phyloP scores from a whole-genome alignment of 2,888 invertebrate species.

The Ypsolopha scabrella region DNA sequence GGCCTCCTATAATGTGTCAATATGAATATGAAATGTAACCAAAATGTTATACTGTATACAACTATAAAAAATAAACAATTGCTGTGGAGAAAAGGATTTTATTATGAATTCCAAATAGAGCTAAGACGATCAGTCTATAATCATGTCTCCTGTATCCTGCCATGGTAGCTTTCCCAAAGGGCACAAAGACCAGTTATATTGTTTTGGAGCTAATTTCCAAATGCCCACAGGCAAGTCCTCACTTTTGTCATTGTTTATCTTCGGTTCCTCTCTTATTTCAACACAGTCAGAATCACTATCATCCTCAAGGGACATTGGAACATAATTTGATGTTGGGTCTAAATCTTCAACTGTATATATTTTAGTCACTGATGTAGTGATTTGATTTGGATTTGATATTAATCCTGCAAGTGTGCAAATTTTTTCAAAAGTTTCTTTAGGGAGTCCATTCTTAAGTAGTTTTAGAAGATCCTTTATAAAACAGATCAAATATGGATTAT shows the following conservation, averaged over 20 bases:
- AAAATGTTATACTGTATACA: constrained; percentile 65
- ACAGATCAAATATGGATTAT: constrained; percentile 44
- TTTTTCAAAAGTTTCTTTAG: constrained; percentile 24
- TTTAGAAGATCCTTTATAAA: constrained; percentile 41
- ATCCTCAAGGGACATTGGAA: background rate
- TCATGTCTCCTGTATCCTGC: constrained; percentile 23
- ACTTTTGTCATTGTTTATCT: too few relatives aligned
- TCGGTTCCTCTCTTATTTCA: constrained; percentile 6
- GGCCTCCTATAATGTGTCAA: constrained; percentile 59
- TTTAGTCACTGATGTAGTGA: constrained; percentile 22
- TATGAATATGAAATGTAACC: constrained; percentile 63
- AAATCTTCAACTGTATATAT: constrained; percentile 61
- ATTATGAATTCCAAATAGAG: background rate
- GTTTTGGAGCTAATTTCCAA: constrained; percentile 39
- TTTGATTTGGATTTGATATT: constrained; percentile 38
- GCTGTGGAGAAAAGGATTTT: constrained; percentile 33
- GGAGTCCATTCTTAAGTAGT: constrained; percentile 38
- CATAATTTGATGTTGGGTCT: constrained; percentile 13
- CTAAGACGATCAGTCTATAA: background rate
- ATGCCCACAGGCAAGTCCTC: constrained; percentile 20
- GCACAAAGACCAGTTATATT: constrained; percentile 47
- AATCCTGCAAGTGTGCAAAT: constrained; percentile 40
- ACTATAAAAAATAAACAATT: constrained; percentile 58
- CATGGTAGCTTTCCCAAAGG: constrained; percentile 66
- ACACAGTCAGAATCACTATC: constrained; percentile 14